Evolutionary conservation across 2,113 vertebrate species (phyloP).

Genomic region (Podocnemis expansa): DNA sequence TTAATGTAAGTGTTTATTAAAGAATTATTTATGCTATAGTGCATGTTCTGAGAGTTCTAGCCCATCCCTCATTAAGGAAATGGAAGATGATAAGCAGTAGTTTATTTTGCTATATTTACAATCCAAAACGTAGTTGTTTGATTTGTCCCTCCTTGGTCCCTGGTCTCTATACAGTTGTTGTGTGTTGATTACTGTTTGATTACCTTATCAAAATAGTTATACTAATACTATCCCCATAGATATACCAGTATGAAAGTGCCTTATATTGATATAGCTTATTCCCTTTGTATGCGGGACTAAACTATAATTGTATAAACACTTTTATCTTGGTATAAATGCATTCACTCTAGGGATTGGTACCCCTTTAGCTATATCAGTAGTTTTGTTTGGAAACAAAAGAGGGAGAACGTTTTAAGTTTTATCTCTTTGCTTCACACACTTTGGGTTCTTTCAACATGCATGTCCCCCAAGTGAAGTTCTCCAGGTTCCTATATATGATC

Average conservation of each 20-base stretch:
- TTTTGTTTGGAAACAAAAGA: background rate
- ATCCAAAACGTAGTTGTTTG: background rate
- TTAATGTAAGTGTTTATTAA: slow-evolving; percentile 28
- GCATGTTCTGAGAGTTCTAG: background rate
- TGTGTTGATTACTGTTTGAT: background rate
- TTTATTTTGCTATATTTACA: background rate
- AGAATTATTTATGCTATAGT: background rate
- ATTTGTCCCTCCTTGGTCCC: background rate
- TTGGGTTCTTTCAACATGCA: background rate
- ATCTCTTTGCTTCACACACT: background rate
- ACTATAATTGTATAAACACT: background rate
- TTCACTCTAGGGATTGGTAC: background rate
- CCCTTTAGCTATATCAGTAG: background rate
- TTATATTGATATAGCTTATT: background rate
- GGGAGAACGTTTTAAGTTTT: background rate
- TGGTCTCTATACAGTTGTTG: background rate
- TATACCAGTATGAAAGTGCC: background rate
- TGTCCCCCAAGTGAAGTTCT: background rate
- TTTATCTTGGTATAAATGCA: background rate
- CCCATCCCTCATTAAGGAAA: background rate
- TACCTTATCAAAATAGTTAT: background rate
- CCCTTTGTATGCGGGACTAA: background rate
- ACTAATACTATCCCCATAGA: background rate
- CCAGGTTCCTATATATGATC: background rate
- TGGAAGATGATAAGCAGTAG: background rate